Conservation (phyloP, 1,140 invertebrate genomes). For the Caenorhabditis remanei region DNA sequence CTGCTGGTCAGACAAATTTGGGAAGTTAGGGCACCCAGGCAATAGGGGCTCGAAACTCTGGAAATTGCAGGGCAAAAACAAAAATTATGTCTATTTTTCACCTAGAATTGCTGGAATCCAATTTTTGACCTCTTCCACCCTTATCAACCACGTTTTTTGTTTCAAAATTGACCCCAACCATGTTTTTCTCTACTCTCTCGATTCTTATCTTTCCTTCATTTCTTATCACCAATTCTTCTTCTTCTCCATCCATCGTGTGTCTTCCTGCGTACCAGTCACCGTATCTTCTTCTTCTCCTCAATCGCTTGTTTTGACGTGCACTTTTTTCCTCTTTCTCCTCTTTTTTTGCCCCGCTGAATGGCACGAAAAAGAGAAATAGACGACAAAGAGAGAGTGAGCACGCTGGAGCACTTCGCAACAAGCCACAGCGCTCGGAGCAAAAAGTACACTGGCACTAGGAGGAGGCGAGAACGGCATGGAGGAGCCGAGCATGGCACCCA, state of each 20-base stretch:
- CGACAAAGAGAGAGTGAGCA: background rate
- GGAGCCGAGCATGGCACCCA: constrained; percentile 22
- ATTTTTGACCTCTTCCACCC: background rate
- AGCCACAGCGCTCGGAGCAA: background rate
- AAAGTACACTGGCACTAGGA: constrained; percentile 29
- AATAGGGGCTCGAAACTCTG: too few species aligned
- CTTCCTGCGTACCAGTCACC: constrained; percentile 26
- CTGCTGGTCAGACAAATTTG: too few species aligned
- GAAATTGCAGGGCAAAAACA: too few species aligned
- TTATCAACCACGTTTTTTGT: background rate
- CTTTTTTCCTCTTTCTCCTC: background rate
- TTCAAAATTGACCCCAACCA: constrained; percentile 8
- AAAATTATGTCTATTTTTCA: too few species aligned
- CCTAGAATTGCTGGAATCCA: too few species aligned
- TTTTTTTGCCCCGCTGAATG: background rate
- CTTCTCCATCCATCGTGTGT: background rate
- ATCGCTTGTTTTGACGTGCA: constrained; percentile 2
- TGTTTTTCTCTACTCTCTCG: background rate
- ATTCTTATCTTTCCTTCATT: background rate
- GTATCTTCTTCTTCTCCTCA: constrained; percentile 22
- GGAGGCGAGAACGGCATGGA: constrained; percentile 16
- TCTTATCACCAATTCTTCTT: background rate
- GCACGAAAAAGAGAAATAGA: constrained; percentile 30
- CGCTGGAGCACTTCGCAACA: background rate
- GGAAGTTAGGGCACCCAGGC: too few species aligned